A percentile compares a stretch with the other conserved stretches of the same genome.
Conservation (phyloP, 2,888 invertebrate genomes). For the Iselma pallidipennis region DNA sequence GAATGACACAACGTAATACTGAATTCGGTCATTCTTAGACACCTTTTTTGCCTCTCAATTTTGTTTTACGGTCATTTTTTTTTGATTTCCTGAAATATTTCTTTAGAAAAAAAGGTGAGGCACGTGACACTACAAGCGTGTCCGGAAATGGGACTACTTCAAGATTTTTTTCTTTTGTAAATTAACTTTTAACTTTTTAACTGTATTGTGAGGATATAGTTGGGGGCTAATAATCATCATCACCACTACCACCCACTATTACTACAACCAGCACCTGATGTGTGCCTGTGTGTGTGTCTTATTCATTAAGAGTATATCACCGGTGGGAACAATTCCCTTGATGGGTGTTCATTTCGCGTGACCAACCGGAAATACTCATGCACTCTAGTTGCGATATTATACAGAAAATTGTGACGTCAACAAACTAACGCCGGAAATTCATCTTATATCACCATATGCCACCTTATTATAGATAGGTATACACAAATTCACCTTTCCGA, state of each 20-base stretch:
- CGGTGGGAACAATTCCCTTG: slow-evolving; percentile 40
- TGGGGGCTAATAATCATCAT: not conserved
- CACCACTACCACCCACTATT: not conserved
- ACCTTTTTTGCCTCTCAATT: slow-evolving; percentile 16
- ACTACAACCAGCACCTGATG: slow-evolving; percentile 44
- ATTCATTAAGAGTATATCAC: slow-evolving; percentile 48
- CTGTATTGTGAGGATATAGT: not conserved
- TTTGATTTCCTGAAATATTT: slow-evolving; percentile 12
- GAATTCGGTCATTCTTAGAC: not conserved
- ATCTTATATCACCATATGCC: slow-evolving; percentile 50
- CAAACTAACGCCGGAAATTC: slow-evolving; percentile 39
- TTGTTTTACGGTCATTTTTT: slow-evolving; percentile 16
- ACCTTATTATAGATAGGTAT: slow-evolving; percentile 35
- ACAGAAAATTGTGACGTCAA: slow-evolving; percentile 32
- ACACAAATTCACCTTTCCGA: not conserved
- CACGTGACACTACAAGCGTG: slow-evolving; percentile 17
- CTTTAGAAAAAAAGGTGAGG: slow-evolving; percentile 8
- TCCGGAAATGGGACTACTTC: slow-evolving; percentile 12
- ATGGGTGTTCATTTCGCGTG: slow-evolving; percentile 51
- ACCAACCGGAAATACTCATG: slow-evolving; percentile 51
- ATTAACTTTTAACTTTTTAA: not conserved
- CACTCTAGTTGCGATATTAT: slow-evolving; percentile 43
- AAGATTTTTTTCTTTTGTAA: not conserved
- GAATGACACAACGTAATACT: not conserved
- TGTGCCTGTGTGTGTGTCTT: no score